Conservation (phyloP, 2,888 invertebrate genomes). For the Platerodrilus igneus region DNA sequence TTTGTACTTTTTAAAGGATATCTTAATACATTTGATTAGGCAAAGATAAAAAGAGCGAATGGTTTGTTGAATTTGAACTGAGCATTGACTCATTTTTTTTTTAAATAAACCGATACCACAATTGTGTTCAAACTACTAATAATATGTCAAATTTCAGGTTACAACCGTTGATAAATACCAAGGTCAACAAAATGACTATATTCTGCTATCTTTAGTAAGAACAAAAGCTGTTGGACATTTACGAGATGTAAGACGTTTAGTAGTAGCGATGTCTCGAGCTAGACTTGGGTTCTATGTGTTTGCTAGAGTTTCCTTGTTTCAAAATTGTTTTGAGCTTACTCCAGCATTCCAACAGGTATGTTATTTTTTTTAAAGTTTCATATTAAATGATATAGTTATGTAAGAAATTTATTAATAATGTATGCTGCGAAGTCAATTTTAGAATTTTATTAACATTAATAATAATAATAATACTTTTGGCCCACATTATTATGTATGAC, state of each 20-base stretch:
- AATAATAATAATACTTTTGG: too few relatives aligned
- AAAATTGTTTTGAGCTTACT: conserved; percentile 94
- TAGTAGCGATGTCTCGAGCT: conserved; percentile 97
- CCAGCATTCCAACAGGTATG: conserved; percentile 87
- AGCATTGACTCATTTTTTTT: conserved; percentile 2
- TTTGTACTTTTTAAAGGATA: too few relatives aligned
- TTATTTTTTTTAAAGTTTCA: too few relatives aligned
- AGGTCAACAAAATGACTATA: conserved; percentile 99
- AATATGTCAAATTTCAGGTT: conserved; percentile 49
- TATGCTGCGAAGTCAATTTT: too few relatives aligned
- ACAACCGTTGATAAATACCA: conserved; percentile 99
- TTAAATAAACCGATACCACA: background rate
- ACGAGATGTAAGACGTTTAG: conserved; percentile 89
- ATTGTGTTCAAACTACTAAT: background rate
- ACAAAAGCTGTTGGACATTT: conserved; percentile 98
- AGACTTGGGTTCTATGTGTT: conserved; percentile 95
- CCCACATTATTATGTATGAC: too few relatives aligned
- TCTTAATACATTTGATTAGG: too few relatives aligned
- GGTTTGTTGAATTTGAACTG: too few relatives aligned
- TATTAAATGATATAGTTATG: too few relatives aligned
- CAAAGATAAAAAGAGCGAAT: too few relatives aligned
- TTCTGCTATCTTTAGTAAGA: conserved; percentile 90
- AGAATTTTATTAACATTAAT: too few relatives aligned
- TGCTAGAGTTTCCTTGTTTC: conserved; percentile 86
- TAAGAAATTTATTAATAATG: too few relatives aligned